Percentiles rank a stretch among this genome's conserved stretches.
Evolutionary conservation across 2,797 vertebrate genomes (phyloP).

Genomic region (Lepilemur ruficaudatus): DNA sequence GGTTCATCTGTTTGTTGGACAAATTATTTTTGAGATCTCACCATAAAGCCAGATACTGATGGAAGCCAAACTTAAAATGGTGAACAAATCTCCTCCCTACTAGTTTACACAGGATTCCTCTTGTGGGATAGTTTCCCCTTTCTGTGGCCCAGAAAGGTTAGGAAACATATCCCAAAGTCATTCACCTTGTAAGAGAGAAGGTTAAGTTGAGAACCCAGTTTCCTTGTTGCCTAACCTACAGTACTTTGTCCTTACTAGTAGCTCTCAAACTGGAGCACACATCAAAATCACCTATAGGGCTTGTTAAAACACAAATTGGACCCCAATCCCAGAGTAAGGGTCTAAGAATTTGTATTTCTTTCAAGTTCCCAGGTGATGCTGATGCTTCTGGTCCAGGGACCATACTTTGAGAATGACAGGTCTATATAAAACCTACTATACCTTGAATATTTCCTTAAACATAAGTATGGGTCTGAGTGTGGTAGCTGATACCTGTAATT

Average conservation of each 20-base stretch:
- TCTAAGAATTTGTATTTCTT: background rate
- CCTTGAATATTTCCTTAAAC: background rate
- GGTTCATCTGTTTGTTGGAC: background rate
- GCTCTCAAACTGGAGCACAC: background rate
- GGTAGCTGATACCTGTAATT: too few species aligned
- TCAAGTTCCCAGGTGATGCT: too few species aligned
- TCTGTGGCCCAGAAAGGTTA: background rate
- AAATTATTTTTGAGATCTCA: background rate
- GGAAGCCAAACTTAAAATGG: background rate
- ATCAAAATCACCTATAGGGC: background rate
- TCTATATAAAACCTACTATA: background rate
- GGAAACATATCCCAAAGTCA: background rate
- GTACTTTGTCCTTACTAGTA: background rate
- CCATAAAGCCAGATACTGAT: background rate
- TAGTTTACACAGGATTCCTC: background rate
- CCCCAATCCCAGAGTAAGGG: background rate
- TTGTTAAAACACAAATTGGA: background rate
- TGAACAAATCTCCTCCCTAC: background rate
- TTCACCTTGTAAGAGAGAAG: background rate
- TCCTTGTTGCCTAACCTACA: background rate
- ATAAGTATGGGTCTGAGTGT: too few species aligned
- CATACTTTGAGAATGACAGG: background rate
- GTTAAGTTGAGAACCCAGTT: background rate
- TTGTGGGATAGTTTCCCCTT: background rate
- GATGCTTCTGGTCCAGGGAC: too few species aligned